Evolutionary conservation across 2,888 invertebrate genomes (phyloP), one percentile per base, ranked within the genome.

Genomic region (Ypsolopha sequella): DNA sequence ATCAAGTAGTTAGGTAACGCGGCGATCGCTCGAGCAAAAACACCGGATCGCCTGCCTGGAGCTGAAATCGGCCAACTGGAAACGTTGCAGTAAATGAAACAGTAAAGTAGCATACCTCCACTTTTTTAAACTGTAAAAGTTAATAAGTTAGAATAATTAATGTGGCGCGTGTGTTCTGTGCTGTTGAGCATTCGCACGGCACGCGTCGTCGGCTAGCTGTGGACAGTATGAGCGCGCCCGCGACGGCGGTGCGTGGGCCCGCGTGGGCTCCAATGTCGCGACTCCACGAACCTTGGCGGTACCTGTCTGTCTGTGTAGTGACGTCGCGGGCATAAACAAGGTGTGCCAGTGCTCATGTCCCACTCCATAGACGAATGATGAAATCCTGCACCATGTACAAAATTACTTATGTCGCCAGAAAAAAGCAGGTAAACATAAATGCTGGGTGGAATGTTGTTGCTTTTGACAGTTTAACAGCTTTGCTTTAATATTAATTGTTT

Each of bases 361-460:
- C 33, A 41, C 41, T 24, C 10, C 13, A 10, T 13, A 36, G 33
- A 50, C 52, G 54, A 63, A 73, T 58, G 55, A 85, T 86, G 85
- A 81, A 72, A 75, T 76, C 76, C 62, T 76, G 77, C 63, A 70
- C 80, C 58, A 84, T 81, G 82, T 85, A 79, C 67, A 86, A 82
- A 73, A 86, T 86, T 60, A 85, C 85, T 51, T 86, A 86, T 63
- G 81, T 84, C 62, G 63, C 82, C 55, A 73, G 70, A 59, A 82
- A 74, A 59, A 75, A 80, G 59, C 76, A 84, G 81, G 85, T 85
- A 80, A 60, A 24, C 34, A 65, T 64, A 51, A 62, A 58, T 50
- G 64, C 36, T 11, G 6, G 7, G 13, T 10, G 44, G 52, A 52
- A 64, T 61, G 52, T 58, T 61, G 50, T 55, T 60, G 49, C 76